phyloP scores from a whole-genome alignment of 2,113 vertebrate species.

The Chauna torquata region DNA sequence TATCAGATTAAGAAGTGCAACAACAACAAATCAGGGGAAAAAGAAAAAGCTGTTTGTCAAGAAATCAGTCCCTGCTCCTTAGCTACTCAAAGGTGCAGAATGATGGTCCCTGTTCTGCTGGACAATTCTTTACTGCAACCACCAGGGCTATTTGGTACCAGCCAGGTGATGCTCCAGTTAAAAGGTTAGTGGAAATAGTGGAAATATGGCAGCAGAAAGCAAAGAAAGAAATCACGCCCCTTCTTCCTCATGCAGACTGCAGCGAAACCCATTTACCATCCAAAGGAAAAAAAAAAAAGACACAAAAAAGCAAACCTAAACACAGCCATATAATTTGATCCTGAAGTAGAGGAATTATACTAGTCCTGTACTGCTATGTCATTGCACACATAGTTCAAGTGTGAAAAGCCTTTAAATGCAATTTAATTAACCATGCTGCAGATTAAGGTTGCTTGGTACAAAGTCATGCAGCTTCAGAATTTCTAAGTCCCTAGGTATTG shows the following conservation, averaged over 20 bases:
- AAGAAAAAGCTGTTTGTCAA: not conserved
- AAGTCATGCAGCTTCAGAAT: conserved; percentile 2
- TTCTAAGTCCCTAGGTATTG: not conserved
- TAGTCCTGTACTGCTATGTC: not conserved
- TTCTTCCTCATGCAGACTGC: not conserved
- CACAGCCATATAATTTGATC: not conserved
- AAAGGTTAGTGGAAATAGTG: not conserved
- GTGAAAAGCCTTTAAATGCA: conserved; percentile 30
- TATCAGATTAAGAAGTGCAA: not conserved
- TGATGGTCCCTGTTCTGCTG: not conserved
- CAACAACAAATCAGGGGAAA: not conserved
- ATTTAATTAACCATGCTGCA: conserved; percentile 6
- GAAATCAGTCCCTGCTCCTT: not conserved
- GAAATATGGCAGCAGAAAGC: not conserved
- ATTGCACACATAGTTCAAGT: conserved; percentile 16
- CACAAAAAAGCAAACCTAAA: not conserved
- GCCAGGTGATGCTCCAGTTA: not conserved
- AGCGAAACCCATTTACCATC: not conserved
- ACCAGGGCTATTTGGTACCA: not conserved
- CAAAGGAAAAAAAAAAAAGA: not conserved
- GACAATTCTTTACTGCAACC: not conserved
- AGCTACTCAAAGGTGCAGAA: not conserved
- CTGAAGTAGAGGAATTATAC: not conserved
- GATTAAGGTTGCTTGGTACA: not conserved
- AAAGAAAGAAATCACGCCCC: not conserved